Conservation (phyloP, 2,113 vertebrate species). For the Felis chaus region DNA sequence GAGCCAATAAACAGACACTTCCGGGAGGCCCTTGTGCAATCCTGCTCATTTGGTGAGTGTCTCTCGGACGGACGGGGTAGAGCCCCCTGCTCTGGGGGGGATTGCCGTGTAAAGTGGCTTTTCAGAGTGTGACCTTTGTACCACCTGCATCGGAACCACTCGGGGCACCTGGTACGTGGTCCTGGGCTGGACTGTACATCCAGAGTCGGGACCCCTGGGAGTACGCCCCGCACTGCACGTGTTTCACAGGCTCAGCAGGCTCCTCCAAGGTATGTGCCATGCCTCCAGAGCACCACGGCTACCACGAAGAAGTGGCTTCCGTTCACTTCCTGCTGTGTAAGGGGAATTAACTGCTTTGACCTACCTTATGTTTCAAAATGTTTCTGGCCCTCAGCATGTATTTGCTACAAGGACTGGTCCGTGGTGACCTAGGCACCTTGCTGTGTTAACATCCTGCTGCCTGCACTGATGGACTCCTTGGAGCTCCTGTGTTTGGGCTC, state of each 20-base stretch:
- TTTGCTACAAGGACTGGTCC: neutral
- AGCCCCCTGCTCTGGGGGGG: neutral
- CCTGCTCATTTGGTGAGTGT: neutral
- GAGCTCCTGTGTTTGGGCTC: neutral
- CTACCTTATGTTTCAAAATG: neutral
- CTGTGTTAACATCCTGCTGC: neutral
- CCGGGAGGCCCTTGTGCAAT: neutral
- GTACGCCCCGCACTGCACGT: rapidly evolving
- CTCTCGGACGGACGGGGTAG: neutral
- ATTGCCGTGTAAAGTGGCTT: neutral
- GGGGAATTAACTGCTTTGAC: neutral
- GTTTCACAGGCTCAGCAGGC: neutral
- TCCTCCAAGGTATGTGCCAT: neutral
- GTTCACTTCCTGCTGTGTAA: neutral
- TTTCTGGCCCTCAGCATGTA: neutral
- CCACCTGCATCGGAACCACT: neutral
- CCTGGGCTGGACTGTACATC: neutral
- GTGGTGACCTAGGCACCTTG: neutral
- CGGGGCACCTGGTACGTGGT: neutral
- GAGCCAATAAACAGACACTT: neutral
- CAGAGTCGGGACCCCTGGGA: neutral
- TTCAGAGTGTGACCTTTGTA: neutral
- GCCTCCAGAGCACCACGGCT: neutral
- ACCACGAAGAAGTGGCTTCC: neutral
- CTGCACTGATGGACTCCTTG: neutral